Evolutionary conservation across 2,888 invertebrate genomes (phyloP).

Genomic region (Chydorus sphaericus): DNA sequence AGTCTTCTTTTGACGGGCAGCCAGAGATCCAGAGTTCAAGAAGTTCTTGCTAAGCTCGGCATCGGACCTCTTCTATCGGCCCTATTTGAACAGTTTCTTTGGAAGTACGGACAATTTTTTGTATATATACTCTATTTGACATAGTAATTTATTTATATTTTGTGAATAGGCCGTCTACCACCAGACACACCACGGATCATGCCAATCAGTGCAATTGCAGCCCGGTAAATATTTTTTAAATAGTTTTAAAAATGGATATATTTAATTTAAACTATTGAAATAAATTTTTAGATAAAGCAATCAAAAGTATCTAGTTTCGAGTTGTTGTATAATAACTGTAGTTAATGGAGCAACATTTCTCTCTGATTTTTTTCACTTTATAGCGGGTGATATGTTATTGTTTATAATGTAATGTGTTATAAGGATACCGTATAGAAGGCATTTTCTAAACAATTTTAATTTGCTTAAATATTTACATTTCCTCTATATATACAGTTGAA

Average conservation of each 20-base stretch:
- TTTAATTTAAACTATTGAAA: not conserved
- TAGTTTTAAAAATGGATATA: not conserved
- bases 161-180: not conserved
- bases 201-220: conserved; percentile 19
- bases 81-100: conserved; percentile 20
- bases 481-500: not conserved
- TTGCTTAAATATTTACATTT: not conserved
- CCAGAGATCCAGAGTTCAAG: conserved; percentile 18
- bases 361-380: no score
- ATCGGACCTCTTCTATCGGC: conserved; percentile 18
- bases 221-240: conserved; percentile 14
- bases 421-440: no score
- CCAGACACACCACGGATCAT: conserved; percentile 17
- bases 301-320: no score
- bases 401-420: no score
- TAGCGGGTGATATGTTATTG: no score
- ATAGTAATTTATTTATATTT: not conserved
- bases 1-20: conserved; percentile 19
- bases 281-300: no score
- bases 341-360: no score
- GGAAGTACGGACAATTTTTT: conserved; percentile 15
- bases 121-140: not conserved
- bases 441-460: not conserved
- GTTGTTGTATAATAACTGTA: no score
- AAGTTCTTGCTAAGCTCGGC: conserved; percentile 17